phyloP scores from a whole-genome alignment of 2,888 invertebrate genomes.

The Camponotus fellah region DNA sequence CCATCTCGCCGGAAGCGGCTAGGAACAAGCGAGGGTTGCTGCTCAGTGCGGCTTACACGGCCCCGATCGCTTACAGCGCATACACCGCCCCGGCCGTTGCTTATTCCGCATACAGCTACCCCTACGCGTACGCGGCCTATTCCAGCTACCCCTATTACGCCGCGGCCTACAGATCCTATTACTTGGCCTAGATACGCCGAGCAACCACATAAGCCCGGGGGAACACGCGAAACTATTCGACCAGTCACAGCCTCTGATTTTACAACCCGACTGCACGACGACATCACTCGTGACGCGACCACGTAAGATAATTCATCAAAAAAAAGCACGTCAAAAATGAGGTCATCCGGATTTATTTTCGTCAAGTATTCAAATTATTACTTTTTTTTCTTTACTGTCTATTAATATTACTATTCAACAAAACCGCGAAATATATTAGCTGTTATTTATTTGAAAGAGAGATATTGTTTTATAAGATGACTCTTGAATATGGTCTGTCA shows the following conservation, averaged over 20 bases:
- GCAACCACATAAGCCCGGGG: conserved; percentile 71
- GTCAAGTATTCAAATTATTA: background rate
- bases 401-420: background rate
- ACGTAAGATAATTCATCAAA: conserved; percentile 27
- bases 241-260: conserved; percentile 32
- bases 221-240: conserved; percentile 61
- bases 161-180: conserved; percentile 78
- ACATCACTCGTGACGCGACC: conserved; percentile 4
- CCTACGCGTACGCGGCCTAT: conserved; percentile 77
- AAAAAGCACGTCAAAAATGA: background rate
- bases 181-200: conserved; percentile 75
- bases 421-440: background rate
- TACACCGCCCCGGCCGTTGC: conserved; percentile 78
- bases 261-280: background rate
- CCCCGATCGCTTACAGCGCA: conserved; percentile 80
- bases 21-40: conserved; percentile 80
- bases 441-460: conserved; percentile 3
- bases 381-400: background rate
- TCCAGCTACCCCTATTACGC: conserved; percentile 79
- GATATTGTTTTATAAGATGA: background rate
- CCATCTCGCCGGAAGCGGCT: conserved; percentile 63
- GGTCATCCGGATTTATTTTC: background rate
- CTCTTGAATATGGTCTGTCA: background rate
- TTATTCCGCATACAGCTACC: conserved; percentile 77
- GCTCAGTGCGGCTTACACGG: conserved; percentile 80